Evolutionary conservation across 1,140 invertebrate species (phyloP), one percentile per base, ranked within the genome.

Genomic region (Cephus cinctus): DNA sequence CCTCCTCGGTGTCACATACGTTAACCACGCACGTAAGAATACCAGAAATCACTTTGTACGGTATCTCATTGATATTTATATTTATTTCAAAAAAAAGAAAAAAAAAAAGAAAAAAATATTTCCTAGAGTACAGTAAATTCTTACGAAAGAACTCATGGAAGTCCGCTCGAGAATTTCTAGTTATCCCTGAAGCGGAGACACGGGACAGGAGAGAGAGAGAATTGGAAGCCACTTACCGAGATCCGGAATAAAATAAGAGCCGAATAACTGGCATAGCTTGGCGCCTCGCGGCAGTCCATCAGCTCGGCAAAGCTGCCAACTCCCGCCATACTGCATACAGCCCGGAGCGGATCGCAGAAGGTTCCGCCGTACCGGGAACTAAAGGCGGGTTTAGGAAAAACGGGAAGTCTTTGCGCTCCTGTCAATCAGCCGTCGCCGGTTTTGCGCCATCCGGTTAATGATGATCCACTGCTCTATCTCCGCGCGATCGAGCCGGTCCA

Each of bases 381-480:
- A 49, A 62, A 55, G 45, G 50, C 57, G 52, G 53, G 62, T 59
- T 57, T 57, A 60, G 65, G 63, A 66, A 65, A 68, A 67, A 68
- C 64, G 57, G 52, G 56, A 63, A 63, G 53, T 65, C 61, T 63
- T 67, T 58, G 63, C 63, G 62, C 52, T 35, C 59, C 66, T 70
- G 69, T 71, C 69, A 70, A 70, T 71, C 69, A 70, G 63, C 51
- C 48, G 64, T 62, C 62, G 48, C 19, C 46, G 62, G 65, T 68
- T 71, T 69, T 69, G 63, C 54, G 44, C 36, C 58, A 46, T 57
- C 65, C 57, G 60, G 60, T 64, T 71, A 71, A 71, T 69, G 67
- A 71, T 67, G 69, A 71, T 69, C 65, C 65, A 66, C 67, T 65
- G 62, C 59, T 66, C 55, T 61, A 63, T 65, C 60, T 65, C 51